Conservation (phyloP, 2,888 invertebrate genomes). For the Apamea sordens region DNA sequence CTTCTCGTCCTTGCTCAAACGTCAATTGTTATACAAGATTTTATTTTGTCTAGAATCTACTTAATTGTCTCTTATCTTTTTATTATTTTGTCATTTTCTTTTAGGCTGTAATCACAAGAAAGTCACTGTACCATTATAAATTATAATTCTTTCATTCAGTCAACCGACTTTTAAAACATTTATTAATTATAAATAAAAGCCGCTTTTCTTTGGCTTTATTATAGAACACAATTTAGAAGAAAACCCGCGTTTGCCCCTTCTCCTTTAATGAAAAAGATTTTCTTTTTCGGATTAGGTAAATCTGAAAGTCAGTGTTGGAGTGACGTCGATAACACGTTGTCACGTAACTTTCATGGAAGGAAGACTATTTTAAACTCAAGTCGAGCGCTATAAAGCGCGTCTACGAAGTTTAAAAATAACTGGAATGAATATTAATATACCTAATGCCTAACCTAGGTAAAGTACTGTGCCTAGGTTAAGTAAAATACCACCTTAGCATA, state of each 20-base stretch:
- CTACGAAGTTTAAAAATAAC: constrained; percentile 12
- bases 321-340: not conserved
- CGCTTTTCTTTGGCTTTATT: not conserved
- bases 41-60: constrained; percentile 11
- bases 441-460: constrained; percentile 1
- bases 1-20: constrained; percentile 8
- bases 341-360: not conserved
- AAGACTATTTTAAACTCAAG: not conserved
- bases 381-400: not conserved
- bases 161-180: constrained; percentile 19
- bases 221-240: not conserved
- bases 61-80: constrained; percentile 19
- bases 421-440: constrained; percentile 23
- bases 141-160: constrained; percentile 2
- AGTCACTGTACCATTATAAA: constrained; percentile 26
- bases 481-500: constrained; percentile 22
- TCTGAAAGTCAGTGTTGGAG: not conserved
- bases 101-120: constrained; percentile 17
- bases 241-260: not conserved
- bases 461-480: not conserved
- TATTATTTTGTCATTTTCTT: constrained; percentile 29
- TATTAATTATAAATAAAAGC: constrained; percentile 15
- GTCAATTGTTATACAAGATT: constrained; percentile 7
- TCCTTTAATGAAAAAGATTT: not conserved
- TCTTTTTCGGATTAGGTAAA: constrained; percentile 2